Evolutionary conservation across 2,888 invertebrate species (phyloP), one percentile per base, ranked within the genome.

Genomic region (Panzeria rudis): DNA sequence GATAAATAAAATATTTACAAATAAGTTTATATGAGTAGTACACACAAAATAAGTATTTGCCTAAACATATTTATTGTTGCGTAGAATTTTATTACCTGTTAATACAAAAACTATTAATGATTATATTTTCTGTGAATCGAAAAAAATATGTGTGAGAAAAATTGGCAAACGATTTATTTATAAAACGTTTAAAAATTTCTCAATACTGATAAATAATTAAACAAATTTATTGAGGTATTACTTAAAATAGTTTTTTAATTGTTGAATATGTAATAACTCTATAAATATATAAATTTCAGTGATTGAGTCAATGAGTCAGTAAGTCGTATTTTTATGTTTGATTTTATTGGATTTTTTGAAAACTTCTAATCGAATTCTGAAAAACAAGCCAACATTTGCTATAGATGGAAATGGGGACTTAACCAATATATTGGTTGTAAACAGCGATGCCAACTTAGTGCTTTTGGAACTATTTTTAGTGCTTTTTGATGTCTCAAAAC

Each of bases 41-140:
- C 35, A 38, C 47, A 47, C 20, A 59, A 73, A 17, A 41, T 38
- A 50, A 50, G 62, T 64, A 75, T 52, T 75, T 64, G 23, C 41
- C 4, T 52, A 41, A 38, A 38, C 25, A 73, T 15, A 25, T 64
- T 54, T 20, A 54, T 41, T 20, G 17, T 64, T 29, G 54, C 29
- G 15, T 29, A 54, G 44, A 64, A 76, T 44, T 76, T 38, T 20
- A 23, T 32, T 54, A 54, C 50, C 62, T 52, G 23, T 62, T n/a
- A 50, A 47, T 17, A n/a, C 15, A 35, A 8, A 38, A 62, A 38
- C 62, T 35, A 75, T 62, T 50, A 50, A 50, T 25, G 17, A 17
- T 5, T 38, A 61, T 52, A 38, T 64, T 29, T 75, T 64, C 54
- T 29, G 9, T 17, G 52, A 76, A 54, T 25, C 29, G 7, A 52